Percentiles rank a stretch among this genome's conserved stretches.
Conservation (phyloP, 1,140 invertebrate genomes). For the Zelostemma sp. region DNA sequence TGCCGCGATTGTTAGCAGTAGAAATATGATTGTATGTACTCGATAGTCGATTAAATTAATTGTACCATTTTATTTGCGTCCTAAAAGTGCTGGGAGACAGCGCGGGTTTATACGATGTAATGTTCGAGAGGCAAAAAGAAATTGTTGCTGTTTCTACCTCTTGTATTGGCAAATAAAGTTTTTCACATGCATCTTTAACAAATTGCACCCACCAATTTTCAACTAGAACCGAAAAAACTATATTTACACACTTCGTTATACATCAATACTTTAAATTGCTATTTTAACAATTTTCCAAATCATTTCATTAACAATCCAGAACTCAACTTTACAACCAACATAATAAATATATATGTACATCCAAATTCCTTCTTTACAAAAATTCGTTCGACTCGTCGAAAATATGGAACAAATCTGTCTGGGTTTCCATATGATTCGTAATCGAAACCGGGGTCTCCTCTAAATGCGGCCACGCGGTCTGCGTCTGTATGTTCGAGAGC, state of each 20-base stretch:
- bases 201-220: not conserved
- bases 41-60: not conserved
- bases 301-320: no score
- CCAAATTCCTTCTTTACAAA: not conserved
- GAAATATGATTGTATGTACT: not conserved
- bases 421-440: slow-evolving; percentile 68
- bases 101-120: not conserved
- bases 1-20: not conserved
- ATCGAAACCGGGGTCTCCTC: slow-evolving; percentile 63
- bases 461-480: slow-evolving; percentile 70
- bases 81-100: not conserved
- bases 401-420: slow-evolving; percentile 65
- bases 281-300: no score
- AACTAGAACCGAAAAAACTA: slow-evolving; percentile 13
- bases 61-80: not conserved
- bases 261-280: no score
- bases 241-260: slow-evolving; percentile 13
- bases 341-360: no score
- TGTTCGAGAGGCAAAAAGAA: not conserved
- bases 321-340: no score
- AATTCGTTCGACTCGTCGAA: slow-evolving; percentile 60
- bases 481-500: slow-evolving; percentile 74
- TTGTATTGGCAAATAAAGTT: slow-evolving; percentile 3
- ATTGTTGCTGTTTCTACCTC: slow-evolving; percentile 5
- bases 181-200: slow-evolving; percentile 8